Conservation (phyloP, 2,113 vertebrate genomes). For the Romanogobio albipinnatus region DNA sequence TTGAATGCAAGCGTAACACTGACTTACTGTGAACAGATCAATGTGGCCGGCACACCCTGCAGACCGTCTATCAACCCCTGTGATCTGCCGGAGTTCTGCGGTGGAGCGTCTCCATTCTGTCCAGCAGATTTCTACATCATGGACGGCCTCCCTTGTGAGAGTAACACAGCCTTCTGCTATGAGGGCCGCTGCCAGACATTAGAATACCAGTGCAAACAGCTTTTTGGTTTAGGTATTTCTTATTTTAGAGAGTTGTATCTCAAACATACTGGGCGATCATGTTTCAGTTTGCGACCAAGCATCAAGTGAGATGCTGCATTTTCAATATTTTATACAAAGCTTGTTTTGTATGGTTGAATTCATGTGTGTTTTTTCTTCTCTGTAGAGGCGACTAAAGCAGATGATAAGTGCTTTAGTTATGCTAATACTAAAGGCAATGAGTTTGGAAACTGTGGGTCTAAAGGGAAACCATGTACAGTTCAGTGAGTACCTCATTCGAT, state of each 20-base stretch:
- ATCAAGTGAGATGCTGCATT: background rate
- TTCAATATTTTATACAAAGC: background rate
- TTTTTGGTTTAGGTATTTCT: conserved; percentile 79
- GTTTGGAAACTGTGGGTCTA: conserved; percentile 84
- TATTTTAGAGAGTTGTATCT: background rate
- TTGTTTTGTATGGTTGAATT: conserved; percentile 1
- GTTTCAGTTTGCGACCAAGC: background rate
- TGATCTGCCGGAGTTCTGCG: conserved; percentile 87
- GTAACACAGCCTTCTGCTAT: conserved; percentile 79
- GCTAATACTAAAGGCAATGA: conserved; percentile 75
- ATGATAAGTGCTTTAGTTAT: conserved; percentile 76
- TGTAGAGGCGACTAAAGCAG: conserved; percentile 79
- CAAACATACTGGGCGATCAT: background rate
- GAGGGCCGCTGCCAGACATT: conserved; percentile 86
- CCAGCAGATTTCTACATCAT: conserved; percentile 81
- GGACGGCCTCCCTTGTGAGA: conserved; percentile 80
- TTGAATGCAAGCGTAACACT: background rate
- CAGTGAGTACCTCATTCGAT: conserved; percentile 74
- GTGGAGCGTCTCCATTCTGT: conserved; percentile 75
- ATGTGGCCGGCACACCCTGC: conserved; percentile 78
- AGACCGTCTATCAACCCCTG: conserved; percentile 73
- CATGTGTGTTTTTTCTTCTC: conserved; percentile 9
- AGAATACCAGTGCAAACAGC: conserved; percentile 79
- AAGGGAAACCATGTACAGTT: conserved; percentile 64
- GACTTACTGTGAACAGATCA: conserved; percentile 70